Conservation (phyloP, 1,140 invertebrate species). For the Ladona fulva region DNA sequence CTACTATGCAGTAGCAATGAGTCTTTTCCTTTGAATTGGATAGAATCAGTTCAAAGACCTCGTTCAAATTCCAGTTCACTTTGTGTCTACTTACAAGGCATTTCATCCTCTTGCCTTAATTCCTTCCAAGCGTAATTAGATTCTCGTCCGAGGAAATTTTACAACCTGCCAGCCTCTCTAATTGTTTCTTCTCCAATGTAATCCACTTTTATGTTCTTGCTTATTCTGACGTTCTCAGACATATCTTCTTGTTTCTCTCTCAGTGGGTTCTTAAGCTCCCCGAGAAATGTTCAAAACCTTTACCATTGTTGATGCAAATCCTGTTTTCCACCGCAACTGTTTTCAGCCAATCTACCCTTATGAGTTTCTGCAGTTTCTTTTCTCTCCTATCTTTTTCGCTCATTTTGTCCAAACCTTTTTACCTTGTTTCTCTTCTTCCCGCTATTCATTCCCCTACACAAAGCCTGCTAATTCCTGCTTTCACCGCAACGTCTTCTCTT, state of each 20-base stretch:
- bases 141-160: no score
- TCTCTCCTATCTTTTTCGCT: background rate
- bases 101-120: no score
- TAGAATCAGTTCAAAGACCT: no score
- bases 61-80: no score
- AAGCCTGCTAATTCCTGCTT: background rate
- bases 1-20: no score
- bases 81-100: no score
- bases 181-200: no score
- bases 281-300: background rate
- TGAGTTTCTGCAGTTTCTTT: background rate
- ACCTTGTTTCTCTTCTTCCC: background rate
- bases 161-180: no score
- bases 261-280: background rate
- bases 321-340: background rate
- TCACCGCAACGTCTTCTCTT: no score
- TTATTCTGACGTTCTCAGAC: background rate
- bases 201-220: no score
- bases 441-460: background rate
- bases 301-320: background rate
- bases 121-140: no score
- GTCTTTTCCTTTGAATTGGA: no score
- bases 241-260: background rate
- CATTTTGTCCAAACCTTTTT: background rate
- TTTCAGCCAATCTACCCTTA: background rate